Conservation (phyloP, 2,797 vertebrate genomes). For the Urosaurus nigricauda region DNA sequence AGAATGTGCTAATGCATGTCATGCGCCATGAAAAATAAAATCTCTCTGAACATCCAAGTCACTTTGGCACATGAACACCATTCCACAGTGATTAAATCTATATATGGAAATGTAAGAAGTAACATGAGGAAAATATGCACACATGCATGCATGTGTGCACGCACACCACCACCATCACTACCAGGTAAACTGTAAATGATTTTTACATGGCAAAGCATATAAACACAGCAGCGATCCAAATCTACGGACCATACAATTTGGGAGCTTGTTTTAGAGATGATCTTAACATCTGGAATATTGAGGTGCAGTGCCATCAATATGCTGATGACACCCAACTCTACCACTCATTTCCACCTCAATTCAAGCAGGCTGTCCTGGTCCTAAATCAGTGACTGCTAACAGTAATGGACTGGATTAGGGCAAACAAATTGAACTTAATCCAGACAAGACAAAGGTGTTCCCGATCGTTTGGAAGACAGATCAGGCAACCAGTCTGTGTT, state of each 20-base stretch:
- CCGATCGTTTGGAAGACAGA: too few species aligned
- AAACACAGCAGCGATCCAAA: background rate
- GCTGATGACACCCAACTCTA: too few species aligned
- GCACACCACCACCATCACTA: background rate
- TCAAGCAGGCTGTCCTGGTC: too few species aligned
- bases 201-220: conserved; percentile 25
- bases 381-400: too few species aligned
- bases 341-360: too few species aligned
- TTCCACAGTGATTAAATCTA: conserved; percentile 45
- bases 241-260: background rate
- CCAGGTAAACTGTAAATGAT: conserved; percentile 22
- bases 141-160: background rate
- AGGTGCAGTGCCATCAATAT: too few species aligned
- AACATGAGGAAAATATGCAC: too few species aligned
- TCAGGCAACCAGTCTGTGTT: too few species aligned
- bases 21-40: conserved; percentile 35
- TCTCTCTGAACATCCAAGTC: conserved; percentile 54
- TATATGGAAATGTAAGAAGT: conserved; percentile 41
- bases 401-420: too few species aligned
- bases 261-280: background rate
- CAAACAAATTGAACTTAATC: too few species aligned
- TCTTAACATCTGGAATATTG: rapidly evolving
- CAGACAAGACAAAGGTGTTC: too few species aligned
- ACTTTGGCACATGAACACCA: conserved; percentile 52
- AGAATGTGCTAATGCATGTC: conserved; percentile 45